phyloP scores from a whole-genome alignment of 2,888 invertebrate genomes.

The Polyommatus iphigenia region DNA sequence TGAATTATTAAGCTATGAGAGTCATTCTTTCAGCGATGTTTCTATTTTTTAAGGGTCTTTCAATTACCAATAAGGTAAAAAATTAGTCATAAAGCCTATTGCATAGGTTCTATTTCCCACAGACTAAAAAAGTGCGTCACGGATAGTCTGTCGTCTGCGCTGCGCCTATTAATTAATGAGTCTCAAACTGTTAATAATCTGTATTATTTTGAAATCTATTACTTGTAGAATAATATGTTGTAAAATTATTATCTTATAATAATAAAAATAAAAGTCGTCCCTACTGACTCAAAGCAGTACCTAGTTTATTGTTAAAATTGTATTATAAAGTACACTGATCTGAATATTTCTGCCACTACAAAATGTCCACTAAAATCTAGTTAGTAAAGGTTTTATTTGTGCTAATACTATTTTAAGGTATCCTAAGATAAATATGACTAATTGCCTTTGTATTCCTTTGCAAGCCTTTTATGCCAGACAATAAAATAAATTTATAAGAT shows the following conservation, averaged over 20 bases:
- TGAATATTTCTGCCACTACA: background rate
- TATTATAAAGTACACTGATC: background rate
- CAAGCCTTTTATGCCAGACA: slow-evolving; percentile 20
- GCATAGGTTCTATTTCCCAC: too few relatives aligned
- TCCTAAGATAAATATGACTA: slow-evolving; percentile 10
- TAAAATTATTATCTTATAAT: background rate
- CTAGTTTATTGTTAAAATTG: background rate
- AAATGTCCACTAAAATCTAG: slow-evolving; percentile 8
- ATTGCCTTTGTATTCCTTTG: slow-evolving; percentile 26
- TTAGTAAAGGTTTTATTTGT: background rate
- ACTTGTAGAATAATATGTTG: background rate
- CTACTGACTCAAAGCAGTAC: background rate
- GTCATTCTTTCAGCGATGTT: too few relatives aligned
- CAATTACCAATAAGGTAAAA: too few relatives aligned
- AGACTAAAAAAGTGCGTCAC: too few relatives aligned
- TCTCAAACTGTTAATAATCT: background rate
- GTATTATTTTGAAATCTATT: background rate
- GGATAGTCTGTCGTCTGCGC: too few relatives aligned
- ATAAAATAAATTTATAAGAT: slow-evolving; percentile 32
- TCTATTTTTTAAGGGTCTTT: too few relatives aligned
- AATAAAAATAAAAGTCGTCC: background rate
- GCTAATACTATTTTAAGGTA: slow-evolving; percentile 13
- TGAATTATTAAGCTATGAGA: too few relatives aligned
- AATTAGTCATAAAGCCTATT: too few relatives aligned
- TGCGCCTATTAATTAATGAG: too few relatives aligned